phyloP scores from a whole-genome alignment of 2,113 vertebrate species.

The Toxostoma redivivum region DNA sequence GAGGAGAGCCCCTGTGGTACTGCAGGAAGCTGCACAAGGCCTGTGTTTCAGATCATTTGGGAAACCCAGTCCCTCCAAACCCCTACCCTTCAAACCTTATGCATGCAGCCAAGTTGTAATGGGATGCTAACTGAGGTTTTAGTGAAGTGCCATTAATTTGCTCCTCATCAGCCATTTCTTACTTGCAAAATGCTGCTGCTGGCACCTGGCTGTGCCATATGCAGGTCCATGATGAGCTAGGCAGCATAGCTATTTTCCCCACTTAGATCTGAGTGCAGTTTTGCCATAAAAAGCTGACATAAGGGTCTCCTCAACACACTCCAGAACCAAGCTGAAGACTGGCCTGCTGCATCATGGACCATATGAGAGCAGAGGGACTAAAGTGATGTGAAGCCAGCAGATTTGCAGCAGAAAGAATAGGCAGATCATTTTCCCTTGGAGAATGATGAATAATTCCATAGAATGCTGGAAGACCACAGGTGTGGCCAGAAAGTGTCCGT shows the following conservation, averaged over 20 bases:
- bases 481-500: neutral
- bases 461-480: neutral
- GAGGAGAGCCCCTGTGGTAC: neutral
- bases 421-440: neutral
- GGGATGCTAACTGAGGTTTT: no score
- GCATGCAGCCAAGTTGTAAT: neutral
- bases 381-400: neutral
- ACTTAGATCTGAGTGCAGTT: no score
- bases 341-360: neutral
- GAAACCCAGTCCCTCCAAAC: fast-evolving
- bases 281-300: neutral
- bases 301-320: neutral
- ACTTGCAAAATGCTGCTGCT: neutral
- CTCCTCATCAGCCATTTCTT: neutral
- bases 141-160: neutral
- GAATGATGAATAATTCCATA: neutral
- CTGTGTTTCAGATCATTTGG: neutral
- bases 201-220: neutral
- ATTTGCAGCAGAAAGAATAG: neutral
- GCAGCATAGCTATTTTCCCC: neutral
- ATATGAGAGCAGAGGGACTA: neutral
- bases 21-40: neutral
- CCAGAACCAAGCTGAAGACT: neutral
- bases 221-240: neutral
- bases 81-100: fast-evolving